Evolutionary conservation across 2,113 vertebrate genomes (phyloP).

Genomic region (Dendropsophus ebraccatus): DNA sequence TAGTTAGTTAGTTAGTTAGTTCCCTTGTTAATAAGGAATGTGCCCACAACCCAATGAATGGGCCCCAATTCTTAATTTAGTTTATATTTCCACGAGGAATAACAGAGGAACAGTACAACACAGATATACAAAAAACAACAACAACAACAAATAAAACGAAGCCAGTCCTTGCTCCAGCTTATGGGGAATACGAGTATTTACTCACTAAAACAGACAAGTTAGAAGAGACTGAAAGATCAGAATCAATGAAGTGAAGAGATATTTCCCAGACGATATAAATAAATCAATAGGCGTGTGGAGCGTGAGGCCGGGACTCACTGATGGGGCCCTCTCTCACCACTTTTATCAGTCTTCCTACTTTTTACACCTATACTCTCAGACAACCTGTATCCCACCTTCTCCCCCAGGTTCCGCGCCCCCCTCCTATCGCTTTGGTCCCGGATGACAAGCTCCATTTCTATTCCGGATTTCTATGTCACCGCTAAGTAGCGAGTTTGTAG

Average conservation of each 20-base stretch:
- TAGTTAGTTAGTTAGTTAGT: too few species aligned
- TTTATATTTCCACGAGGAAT: too few species aligned
- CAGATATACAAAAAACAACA: too few species aligned
- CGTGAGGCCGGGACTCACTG: background rate
- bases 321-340: background rate
- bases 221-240: background rate
- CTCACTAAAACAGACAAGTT: too few species aligned
- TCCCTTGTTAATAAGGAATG: too few species aligned
- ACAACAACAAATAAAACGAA: too few species aligned
- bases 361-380: background rate
- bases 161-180: too few species aligned
- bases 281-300: background rate
- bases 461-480: conserved; percentile 32
- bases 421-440: background rate
- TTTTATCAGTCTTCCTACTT: background rate
- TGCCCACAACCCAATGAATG: too few species aligned
- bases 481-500: conserved; percentile 50
- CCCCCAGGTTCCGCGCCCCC: background rate
- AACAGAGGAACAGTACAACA: too few species aligned
- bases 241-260: background rate
- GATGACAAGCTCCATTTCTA: conserved; percentile 53
- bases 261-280: background rate
- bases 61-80: too few species aligned
- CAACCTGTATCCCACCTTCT: background rate
- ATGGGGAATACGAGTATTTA: too few species aligned